Evolutionary conservation across 2,888 invertebrate species (phyloP), one percentile per base, ranked within the genome.

Genomic region (Plagodis pulveraria): DNA sequence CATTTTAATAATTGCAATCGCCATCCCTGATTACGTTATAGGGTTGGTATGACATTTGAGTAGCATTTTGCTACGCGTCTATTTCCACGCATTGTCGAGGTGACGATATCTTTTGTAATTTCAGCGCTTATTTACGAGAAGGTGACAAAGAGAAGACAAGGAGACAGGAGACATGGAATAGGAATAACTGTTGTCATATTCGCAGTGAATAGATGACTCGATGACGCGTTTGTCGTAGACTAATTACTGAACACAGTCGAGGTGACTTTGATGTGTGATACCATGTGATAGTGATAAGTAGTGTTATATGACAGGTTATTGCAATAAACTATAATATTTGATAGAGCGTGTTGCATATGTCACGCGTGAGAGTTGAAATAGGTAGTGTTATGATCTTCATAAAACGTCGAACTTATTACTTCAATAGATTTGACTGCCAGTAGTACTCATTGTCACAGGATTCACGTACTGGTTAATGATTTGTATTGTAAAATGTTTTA

Each of bases 111-210:
- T 35, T 34, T 22, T 40, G 11, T 38, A 47, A 43, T 50, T 48
- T 22, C 12, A 36, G 12, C n/a, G 36, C 36, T 45, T 52, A 52
- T 43, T 50, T 45, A 44, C 35, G 42, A 42, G 42, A 12, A 35
- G 48, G 48, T 48, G 42, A 48, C 48, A 40, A 36, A 36, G 11
- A 12, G 11, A 10, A 47, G 49, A 41, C 22, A 8, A 22, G 48
- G 6, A 6, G 50, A 50, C 50, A 50, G 43, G 32, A 2, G 45
- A 52, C 52, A 52, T 38, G 38, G 33, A 32, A 35, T 33, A 32
- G 45, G 52, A 52, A 52, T 52, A 52, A n/a, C 52, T 45, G 8
- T 32, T 45, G 52, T 52, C 52, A 52, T 52, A 45, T 52, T 38
- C 12, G 38, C n/a, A 32, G 44, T 6, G 38, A 45, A 52, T 45